phyloP scores from a whole-genome alignment of 1,140 invertebrate species.

The Aphelenchoides avenae region DNA sequence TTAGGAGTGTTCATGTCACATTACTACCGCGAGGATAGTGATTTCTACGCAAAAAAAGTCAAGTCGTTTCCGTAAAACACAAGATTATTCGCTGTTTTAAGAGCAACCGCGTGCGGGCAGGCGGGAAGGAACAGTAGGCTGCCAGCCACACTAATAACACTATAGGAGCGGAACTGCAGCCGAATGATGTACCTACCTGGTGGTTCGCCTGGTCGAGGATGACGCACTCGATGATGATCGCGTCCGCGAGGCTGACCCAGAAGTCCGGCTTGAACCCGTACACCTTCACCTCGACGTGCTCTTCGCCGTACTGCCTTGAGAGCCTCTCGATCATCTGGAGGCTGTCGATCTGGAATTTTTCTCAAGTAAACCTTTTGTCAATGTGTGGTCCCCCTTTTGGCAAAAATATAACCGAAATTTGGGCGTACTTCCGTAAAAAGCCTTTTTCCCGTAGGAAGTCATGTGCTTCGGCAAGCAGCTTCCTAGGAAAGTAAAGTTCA shows the following conservation, averaged over 20 bases:
- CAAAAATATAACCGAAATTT: background rate
- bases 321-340: slow-evolving; percentile 42
- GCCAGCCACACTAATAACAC: no score
- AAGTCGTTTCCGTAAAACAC: no score
- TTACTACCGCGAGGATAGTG: no score
- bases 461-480: slow-evolving; percentile 1
- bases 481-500: background rate
- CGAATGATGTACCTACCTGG: slow-evolving; percentile 40
- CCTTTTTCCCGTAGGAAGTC: no score
- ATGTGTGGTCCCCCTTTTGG: no score
- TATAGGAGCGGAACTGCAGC: no score
- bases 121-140: no score
- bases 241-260: slow-evolving; percentile 53
- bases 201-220: slow-evolving; percentile 54
- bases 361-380: background rate
- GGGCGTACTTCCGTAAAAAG: slow-evolving; percentile 2
- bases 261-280: slow-evolving; percentile 57
- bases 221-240: slow-evolving; percentile 52
- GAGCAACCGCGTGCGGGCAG: no score
- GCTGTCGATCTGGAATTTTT: slow-evolving; percentile 45
- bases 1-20: no score
- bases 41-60: no score
- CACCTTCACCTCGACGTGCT: slow-evolving; percentile 50
- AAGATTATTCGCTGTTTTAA: no score
- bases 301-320: slow-evolving; percentile 47